phyloP scores from a whole-genome alignment of 1,140 invertebrate genomes.

The Lanistes nyassanus region DNA sequence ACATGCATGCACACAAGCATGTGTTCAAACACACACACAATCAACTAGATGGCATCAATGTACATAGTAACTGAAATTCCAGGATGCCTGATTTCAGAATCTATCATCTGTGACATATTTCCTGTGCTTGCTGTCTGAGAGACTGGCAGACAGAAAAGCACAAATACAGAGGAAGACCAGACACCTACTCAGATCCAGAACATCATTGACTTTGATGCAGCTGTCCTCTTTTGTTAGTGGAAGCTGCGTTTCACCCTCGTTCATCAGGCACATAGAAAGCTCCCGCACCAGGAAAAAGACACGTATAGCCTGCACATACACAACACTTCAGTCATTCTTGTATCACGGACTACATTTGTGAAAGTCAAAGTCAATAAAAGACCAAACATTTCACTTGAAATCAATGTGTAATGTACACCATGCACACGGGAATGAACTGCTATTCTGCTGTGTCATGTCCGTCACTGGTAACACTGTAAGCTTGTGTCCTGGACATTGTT shows the following conservation, averaged over 20 bases:
- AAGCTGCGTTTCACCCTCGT: slow-evolving; percentile 86
- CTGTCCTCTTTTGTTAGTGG: slow-evolving; percentile 91
- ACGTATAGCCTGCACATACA: slow-evolving; percentile 79
- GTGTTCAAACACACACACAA: background rate
- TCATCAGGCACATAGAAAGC: slow-evolving; percentile 82
- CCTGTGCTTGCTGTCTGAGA: too few relatives aligned
- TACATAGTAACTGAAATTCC: background rate
- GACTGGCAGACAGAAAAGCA: slow-evolving; percentile 17
- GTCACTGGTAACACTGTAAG: too few relatives aligned
- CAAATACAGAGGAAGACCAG: background rate
- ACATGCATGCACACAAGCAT: too few relatives aligned
- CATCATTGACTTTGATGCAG: slow-evolving; percentile 90
- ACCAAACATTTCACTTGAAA: too few relatives aligned
- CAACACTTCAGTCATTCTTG: background rate
- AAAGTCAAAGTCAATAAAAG: too few relatives aligned
- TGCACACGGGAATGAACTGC: too few relatives aligned
- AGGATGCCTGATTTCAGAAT: background rate
- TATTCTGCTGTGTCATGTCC: too few relatives aligned
- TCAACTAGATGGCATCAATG: background rate
- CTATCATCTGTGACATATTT: too few relatives aligned
- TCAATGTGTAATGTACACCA: too few relatives aligned
- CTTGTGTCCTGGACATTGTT: too few relatives aligned
- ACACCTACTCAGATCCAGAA: slow-evolving; percentile 90
- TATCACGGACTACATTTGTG: background rate
- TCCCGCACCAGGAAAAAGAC: slow-evolving; percentile 93